phyloP scores from a whole-genome alignment of 2,113 vertebrate species.

The Nanorana parkeri region DNA sequence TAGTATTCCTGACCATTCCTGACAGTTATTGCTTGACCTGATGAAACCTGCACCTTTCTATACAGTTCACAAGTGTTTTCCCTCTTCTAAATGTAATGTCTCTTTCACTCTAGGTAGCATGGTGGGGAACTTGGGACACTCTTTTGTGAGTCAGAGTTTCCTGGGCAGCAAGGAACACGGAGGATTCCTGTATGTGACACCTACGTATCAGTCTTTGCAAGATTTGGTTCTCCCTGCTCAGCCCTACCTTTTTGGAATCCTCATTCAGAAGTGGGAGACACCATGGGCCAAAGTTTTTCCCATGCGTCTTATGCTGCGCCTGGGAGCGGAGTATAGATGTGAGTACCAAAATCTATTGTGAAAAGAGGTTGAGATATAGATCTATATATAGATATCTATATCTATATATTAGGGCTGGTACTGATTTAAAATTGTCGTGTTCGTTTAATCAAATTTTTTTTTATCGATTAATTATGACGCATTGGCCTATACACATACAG shows the following conservation, averaged over 20 bases:
- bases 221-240: slow-evolving; percentile 93
- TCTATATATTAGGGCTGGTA: too few relatives aligned
- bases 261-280: slow-evolving; percentile 99
- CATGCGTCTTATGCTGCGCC: slow-evolving; percentile 93
- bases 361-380: too few relatives aligned
- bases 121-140: slow-evolving; percentile 93
- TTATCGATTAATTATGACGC: too few relatives aligned
- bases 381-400: too few relatives aligned
- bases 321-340: slow-evolving; percentile 97
- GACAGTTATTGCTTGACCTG: too few relatives aligned
- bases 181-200: slow-evolving; percentile 92
- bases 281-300: slow-evolving; percentile 99
- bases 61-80: too few relatives aligned
- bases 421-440: too few relatives aligned
- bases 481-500: too few relatives aligned
- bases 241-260: slow-evolving; percentile 93
- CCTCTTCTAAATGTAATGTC: neutral
- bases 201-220: slow-evolving; percentile 94
- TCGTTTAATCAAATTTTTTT: too few relatives aligned
- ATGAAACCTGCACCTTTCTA: too few relatives aligned
- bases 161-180: slow-evolving; percentile 96
- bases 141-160: slow-evolving; percentile 96
- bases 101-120: slow-evolving; percentile 82
- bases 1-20: too few relatives aligned
- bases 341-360: slow-evolving; percentile 68